Evolutionary conservation across 2,797 vertebrate genomes (phyloP), one percentile per base, ranked within the genome.

Genomic region (Oreochromis grahami): DNA sequence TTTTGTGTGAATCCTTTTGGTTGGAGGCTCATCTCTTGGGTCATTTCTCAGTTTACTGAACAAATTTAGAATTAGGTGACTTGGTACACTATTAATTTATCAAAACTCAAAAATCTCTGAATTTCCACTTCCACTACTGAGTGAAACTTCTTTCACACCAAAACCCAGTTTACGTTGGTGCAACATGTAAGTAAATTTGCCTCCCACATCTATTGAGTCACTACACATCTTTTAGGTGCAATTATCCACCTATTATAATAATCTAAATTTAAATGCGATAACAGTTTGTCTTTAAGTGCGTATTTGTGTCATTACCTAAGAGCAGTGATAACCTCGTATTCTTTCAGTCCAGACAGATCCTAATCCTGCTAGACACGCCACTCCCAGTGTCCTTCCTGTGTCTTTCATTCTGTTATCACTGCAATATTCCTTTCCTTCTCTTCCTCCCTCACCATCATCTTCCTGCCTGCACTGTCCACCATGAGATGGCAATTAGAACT

Each of bases 401-500:
- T 87, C 84, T 90, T 86, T 88, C 84, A 86, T 84, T 14, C 4
- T 65, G 78, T 87, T 85, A 88, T 91, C 79, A 19, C 60, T 80
- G 77, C 83, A 82, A 82, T 87, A 43, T 86, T 51, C 60, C 48
- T 78, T 58, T 51, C 55, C 74, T 21, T 34, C 70, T 63, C 83
- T 36, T 68, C 74, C 85, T 58, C 38, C 65, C 52, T 80, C 3
- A 1, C 50, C 81, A 72, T 84, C 84, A 70, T 80, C 82, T 74
- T 77, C 58, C 85, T 65, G 82, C 52, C 74, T 70, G 7, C 58
- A 85, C 85, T 12, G 72, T 84, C 76, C 87, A 85, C 81, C 72
- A 52, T 85, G 83, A 93, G 85, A 90, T 78, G 53, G 86, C 89
- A 91, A 93, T 92, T 91, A 90, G 82, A 83, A 89, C 81, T 84